Evolutionary conservation across 2,113 vertebrate species (phyloP).

Genomic region (Pangasianodon hypophthalmus): DNA sequence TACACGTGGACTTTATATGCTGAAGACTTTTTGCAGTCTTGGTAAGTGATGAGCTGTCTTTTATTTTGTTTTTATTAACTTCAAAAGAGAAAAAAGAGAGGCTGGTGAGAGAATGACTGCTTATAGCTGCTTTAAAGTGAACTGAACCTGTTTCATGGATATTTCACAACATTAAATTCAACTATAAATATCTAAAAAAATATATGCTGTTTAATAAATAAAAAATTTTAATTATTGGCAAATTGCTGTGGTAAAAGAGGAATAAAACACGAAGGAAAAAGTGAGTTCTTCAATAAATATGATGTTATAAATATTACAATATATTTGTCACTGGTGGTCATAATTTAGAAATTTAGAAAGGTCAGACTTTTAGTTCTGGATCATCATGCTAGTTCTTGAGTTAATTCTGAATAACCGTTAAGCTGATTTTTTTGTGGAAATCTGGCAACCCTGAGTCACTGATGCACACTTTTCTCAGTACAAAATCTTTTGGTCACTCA

Average conservation of each 20-base stretch:
- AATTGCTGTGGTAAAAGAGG: too few species aligned
- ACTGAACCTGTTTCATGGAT: not conserved
- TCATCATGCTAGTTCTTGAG: too few species aligned
- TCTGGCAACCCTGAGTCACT: not conserved
- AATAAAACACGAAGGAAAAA: too few species aligned
- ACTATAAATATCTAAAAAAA: not conserved
- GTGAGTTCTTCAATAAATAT: not conserved
- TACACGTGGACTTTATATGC: too few species aligned
- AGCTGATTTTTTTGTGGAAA: too few species aligned
- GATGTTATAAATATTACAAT: not conserved
- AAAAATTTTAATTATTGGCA: too few species aligned
- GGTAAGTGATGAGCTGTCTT: too few species aligned
- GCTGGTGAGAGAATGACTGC: not conserved
- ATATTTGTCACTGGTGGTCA: not conserved
- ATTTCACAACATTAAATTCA: not conserved
- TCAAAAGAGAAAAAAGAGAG: not conserved
- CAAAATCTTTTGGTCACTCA: conserved; percentile 23
- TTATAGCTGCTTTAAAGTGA: not conserved
- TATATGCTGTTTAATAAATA: not conserved
- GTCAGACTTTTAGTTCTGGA: not conserved
- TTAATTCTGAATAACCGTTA: not conserved
- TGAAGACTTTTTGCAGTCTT: not conserved
- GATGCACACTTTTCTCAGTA: not conserved
- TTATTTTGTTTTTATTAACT: too few species aligned
- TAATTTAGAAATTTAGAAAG: not conserved